Percentiles rank a stretch among this genome's conserved stretches.
These are phyloP conservation scores for Bradypodion pumilum DNA, from an alignment of 2,797 vertebrate genomes.

Conservation along the genomic window DNA sequence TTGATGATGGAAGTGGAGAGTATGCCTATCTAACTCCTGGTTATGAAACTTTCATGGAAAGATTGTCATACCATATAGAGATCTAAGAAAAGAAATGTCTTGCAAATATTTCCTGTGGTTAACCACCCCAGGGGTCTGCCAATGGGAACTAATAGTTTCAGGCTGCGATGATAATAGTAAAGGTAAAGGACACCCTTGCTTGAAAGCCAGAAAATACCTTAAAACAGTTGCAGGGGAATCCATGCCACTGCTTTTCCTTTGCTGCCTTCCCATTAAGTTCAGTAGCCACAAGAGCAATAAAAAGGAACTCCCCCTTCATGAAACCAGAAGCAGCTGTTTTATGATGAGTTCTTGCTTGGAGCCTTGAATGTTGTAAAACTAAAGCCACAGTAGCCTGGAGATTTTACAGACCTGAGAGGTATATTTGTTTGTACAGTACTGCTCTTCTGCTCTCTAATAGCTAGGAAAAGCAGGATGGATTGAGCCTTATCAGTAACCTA, in stretches of 20 bases:
- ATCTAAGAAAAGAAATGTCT: constrained; percentile 59
- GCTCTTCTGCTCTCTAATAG: constrained; percentile 8
- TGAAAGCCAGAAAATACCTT: too few relatives aligned
- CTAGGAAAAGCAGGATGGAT: constrained; percentile 27
- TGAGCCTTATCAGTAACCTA: constrained; percentile 28
- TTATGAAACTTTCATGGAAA: constrained; percentile 45
- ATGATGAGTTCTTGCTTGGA: constrained; percentile 60
- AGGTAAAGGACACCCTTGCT: too few relatives aligned
- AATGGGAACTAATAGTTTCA: constrained; percentile 59
- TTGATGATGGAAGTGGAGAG: constrained; percentile 6
- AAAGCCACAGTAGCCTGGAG: constrained; percentile 58
- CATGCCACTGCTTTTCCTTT: constrained; percentile 55
- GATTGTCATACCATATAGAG: constrained; percentile 51
- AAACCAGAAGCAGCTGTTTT: constrained; percentile 67
- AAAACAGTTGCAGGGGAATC: constrained; percentile 59
- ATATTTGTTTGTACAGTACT: constrained; percentile 1
- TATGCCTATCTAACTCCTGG: constrained; percentile 6
- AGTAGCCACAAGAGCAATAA: constrained; percentile 67
- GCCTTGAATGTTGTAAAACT: constrained; percentile 54
- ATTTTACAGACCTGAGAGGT: constrained; percentile 52
- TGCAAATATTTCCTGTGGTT: constrained; percentile 64
- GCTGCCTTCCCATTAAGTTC: constrained; percentile 46
- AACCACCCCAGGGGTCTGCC: constrained; percentile 61
- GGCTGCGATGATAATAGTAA: constrained; percentile 51
- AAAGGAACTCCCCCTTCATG: constrained; percentile 54